These are phyloP conservation scores for Amazona vittata DNA, from an alignment of 2,113 vertebrate species.

Conservation along the genomic window DNA sequence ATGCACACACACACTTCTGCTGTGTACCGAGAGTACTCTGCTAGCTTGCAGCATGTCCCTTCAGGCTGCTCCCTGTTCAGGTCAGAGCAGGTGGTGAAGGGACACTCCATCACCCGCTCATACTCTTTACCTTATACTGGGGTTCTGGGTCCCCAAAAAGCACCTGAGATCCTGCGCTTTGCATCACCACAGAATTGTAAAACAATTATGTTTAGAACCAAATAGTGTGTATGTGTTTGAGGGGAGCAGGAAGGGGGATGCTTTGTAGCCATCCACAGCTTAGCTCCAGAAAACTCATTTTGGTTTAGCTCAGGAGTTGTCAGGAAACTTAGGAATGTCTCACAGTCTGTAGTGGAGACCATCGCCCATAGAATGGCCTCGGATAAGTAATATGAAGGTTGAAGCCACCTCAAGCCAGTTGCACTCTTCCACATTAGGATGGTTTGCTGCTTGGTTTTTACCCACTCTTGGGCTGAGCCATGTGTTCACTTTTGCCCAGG, in stretches of 20 bases:
- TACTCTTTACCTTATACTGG: background rate
- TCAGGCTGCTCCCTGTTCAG: background rate
- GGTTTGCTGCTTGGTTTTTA: background rate
- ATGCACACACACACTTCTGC: rapidly evolving
- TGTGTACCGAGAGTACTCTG: background rate
- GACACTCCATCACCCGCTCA: background rate
- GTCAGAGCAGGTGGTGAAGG: background rate
- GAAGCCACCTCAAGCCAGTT: background rate
- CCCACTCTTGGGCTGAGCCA: background rate
- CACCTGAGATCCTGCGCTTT: background rate
- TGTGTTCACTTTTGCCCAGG: background rate
- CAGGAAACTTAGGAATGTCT: background rate
- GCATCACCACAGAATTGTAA: background rate
- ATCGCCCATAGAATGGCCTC: rapidly evolving
- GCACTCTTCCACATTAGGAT: background rate
- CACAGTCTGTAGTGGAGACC: rapidly evolving
- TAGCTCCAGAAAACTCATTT: background rate
- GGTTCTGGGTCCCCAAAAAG: background rate
- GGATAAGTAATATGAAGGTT: rapidly evolving
- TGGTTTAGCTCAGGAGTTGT: background rate
- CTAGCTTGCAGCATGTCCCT: background rate
- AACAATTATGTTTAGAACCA: background rate
- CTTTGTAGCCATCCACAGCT: background rate
- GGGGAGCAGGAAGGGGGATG: background rate
- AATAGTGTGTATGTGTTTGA: background rate